A percentile compares a stretch with the other conserved stretches of the same genome.
Conservation (phyloP, 2,113 vertebrate genomes). For the Proterorhinus semilunaris region DNA sequence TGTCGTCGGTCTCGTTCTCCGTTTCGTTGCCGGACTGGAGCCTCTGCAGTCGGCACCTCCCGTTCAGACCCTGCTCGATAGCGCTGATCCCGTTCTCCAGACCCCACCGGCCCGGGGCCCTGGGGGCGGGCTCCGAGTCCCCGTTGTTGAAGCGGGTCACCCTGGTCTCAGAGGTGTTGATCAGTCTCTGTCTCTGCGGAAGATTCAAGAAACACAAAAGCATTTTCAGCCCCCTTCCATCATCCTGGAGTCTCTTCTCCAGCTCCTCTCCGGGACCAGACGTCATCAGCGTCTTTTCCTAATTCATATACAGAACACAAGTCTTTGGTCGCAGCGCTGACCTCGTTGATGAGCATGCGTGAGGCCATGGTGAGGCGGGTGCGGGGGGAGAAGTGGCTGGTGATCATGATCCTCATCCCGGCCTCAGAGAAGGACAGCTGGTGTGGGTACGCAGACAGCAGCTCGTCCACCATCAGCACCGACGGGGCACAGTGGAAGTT, state of each 20-base stretch:
- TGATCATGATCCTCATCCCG: conserved; percentile 98
- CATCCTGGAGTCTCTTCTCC: not conserved
- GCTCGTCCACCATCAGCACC: conserved; percentile 95
- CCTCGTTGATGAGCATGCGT: conserved; percentile 97
- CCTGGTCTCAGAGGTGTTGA: conserved; percentile 84
- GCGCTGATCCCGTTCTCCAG: conserved; percentile 86
- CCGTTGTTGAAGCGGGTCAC: conserved; percentile 80
- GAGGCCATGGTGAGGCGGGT: conserved; percentile 99
- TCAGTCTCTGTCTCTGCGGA: conserved; percentile 87
- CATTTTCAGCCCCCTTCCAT: not conserved
- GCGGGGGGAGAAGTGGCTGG: conserved; percentile 94
- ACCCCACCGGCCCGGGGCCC: conserved; percentile 80
- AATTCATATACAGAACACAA: too few relatives aligned
- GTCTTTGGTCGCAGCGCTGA: conserved; percentile 34
- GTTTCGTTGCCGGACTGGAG: conserved; percentile 80
- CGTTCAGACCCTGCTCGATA: conserved; percentile 74
- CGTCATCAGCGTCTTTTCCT: too few relatives aligned
- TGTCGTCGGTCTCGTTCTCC: conserved; percentile 85
- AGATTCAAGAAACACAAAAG: not conserved
- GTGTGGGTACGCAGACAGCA: conserved; percentile 93
- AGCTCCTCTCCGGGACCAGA: too few relatives aligned
- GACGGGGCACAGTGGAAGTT: conserved; percentile 85
- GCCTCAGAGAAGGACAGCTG: conserved; percentile 97
- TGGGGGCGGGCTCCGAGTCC: conserved; percentile 84
- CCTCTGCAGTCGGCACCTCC: conserved; percentile 73